Evolutionary conservation across 2,113 vertebrate species (phyloP).

Genomic region (Bucco capensis): DNA sequence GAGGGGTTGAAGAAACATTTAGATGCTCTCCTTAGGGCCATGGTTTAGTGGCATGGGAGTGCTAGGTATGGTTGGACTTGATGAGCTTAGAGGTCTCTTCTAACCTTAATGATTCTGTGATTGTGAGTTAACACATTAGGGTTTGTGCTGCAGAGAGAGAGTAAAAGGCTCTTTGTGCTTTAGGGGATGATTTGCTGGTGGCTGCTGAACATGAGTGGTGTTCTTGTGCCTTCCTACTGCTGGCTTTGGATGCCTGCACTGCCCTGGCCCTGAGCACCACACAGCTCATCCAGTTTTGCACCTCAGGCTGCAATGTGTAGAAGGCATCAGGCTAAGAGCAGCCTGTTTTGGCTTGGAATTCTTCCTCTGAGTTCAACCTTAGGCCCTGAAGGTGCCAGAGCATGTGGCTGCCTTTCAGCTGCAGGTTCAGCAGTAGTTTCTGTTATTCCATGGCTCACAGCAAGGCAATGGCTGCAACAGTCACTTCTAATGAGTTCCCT

Average conservation of each 20-base stretch:
- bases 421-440: neutral
- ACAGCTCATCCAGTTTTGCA: rapidly evolving
- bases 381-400: neutral
- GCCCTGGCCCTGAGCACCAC: neutral
- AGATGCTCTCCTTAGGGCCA: too few relatives aligned
- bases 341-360: neutral
- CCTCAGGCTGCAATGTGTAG: neutral
- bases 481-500: neutral
- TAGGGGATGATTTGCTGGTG: neutral
- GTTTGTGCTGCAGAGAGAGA: neutral
- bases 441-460: neutral
- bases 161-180: neutral
- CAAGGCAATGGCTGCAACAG: neutral
- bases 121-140: too few relatives aligned
- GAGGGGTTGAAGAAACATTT: too few relatives aligned
- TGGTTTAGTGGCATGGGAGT: too few relatives aligned
- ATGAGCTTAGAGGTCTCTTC: too few relatives aligned
- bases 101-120: too few relatives aligned
- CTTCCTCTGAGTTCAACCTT: neutral
- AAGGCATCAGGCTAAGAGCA: neutral
- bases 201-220: rapidly evolving
- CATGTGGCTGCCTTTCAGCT: neutral
- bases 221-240: neutral
- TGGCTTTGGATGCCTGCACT: rapidly evolving
- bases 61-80: too few relatives aligned